phyloP scores from a whole-genome alignment of 2,797 vertebrate genomes.

The Oryzias sinensis region DNA sequence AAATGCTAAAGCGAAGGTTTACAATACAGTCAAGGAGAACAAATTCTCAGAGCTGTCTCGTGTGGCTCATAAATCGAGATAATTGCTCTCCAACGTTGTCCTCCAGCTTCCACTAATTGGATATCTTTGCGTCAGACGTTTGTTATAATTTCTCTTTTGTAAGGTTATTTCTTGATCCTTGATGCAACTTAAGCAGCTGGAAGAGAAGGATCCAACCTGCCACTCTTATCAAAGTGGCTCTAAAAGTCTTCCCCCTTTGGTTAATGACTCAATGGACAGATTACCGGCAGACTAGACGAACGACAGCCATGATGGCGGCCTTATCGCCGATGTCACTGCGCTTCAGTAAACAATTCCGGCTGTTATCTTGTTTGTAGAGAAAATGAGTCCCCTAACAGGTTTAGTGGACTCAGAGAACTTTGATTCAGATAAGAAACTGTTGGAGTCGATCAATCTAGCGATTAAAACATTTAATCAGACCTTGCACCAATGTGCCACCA shows the following conservation, averaged over 20 bases:
- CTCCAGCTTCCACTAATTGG: constrained; percentile 69
- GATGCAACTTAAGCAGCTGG: constrained; percentile 48
- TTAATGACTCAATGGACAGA: constrained; percentile 32
- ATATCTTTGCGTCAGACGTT: constrained; percentile 44
- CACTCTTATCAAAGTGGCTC: constrained; percentile 36
- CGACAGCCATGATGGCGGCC: constrained; percentile 6
- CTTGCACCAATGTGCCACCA: too few relatives aligned
- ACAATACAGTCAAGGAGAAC: constrained; percentile 52
- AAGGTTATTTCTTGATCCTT: constrained; percentile 31
- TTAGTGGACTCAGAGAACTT: constrained; percentile 7
- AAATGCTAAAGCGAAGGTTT: constrained; percentile 59
- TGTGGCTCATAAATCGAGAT: constrained; percentile 69
- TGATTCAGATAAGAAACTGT: too few relatives aligned
- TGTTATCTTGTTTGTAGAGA: constrained; percentile 4
- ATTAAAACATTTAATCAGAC: too few relatives aligned
- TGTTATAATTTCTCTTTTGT: constrained; percentile 22
- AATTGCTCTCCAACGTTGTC: constrained; percentile 74
- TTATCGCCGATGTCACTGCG: constrained; percentile 1
- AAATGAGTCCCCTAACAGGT: constrained; percentile 10
- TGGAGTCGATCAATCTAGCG: too few relatives aligned
- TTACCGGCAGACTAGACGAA: constrained; percentile 26
- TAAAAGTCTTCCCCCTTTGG: constrained; percentile 27
- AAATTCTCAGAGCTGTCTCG: constrained; percentile 57
- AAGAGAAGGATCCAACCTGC: constrained; percentile 2
- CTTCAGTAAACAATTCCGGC: constrained; percentile 13